Evolutionary conservation across 92 coral and sea anemone genomes (phyloP), one percentile per base, ranked within the genome.

Genomic region (Virgularia gustaviana): DNA sequence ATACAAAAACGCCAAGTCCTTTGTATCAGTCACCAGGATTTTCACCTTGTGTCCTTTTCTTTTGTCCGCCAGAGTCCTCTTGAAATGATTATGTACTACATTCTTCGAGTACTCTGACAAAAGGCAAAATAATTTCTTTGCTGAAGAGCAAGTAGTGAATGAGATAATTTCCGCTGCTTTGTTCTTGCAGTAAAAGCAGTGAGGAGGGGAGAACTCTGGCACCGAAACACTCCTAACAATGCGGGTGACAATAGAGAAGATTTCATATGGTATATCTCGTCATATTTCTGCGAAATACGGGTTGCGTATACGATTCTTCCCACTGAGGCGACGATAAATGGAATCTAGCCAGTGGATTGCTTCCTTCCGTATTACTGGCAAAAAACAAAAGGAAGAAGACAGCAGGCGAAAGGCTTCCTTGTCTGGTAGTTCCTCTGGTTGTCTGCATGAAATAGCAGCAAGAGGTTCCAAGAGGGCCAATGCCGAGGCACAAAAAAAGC

Each of bases 91-190:
- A 11, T 56, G 27, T 0, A 56, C 62, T 27, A n/a, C 20, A 34
- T 56, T 56, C 12, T 6, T 16, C 30, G 45, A 47, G 39, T 73
- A 56, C 43, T 82, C 85, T 38, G 85, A 65, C 39, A 75, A 60
- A 44, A 79, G 36, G 18, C 54, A 49, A 63, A 84, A 75, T 63
- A 85, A 65, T 83, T 81, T 75, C 75, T 71, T 70, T 51, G 66
- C 79, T 62, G 75, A 76, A 12, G 71, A 32, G 59, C 81, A 15
- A 15, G 84, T 41, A 68, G 81, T 72, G 64, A 81, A 82, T 32
- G 87, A 81, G 24, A 82, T 75, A 34, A 78, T 77, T 65, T 86
- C 90, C 31, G 83, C 84, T 77, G 72, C 78, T 47, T 37, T 77
- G 75, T 78, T 85, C 51, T 70, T 78, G 45, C 65, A 55, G 44